Evolutionary conservation across 2,888 invertebrate species (phyloP).

Genomic region (Odontocolon sp.): DNA sequence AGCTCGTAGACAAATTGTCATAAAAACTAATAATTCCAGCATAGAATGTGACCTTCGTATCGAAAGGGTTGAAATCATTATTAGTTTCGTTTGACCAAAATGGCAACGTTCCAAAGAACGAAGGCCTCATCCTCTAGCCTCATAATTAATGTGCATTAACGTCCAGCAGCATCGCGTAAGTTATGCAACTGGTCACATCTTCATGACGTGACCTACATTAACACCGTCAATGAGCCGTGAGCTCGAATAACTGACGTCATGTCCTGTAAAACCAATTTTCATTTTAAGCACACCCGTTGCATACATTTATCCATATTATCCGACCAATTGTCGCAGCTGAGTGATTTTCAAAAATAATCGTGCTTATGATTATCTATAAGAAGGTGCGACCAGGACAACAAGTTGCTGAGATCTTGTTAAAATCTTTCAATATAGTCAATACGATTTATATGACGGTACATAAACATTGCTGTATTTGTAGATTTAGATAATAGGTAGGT

Average conservation of each 20-base stretch:
- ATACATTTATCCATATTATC: constrained; percentile 20
- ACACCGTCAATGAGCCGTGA: constrained; percentile 51
- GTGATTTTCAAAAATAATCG: too few relatives aligned
- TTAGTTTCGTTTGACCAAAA: not conserved
- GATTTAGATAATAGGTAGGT: not conserved
- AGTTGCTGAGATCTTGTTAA: not conserved
- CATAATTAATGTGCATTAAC: constrained; percentile 56
- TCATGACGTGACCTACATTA: constrained; percentile 55
- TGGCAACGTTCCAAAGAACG: constrained; percentile 35
- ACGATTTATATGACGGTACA: not conserved
- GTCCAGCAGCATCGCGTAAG: constrained; percentile 28
- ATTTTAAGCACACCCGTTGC: constrained; percentile 19
- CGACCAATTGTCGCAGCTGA: not conserved
- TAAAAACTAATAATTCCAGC: not conserved
- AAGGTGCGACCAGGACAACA: not conserved
- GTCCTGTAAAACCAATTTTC: constrained; percentile 43
- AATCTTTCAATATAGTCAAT: not conserved
- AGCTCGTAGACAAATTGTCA: not conserved
- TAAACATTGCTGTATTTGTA: not conserved
- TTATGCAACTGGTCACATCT: constrained; percentile 50
- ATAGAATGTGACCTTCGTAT: not conserved
- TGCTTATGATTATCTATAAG: too few relatives aligned
- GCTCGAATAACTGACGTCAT: constrained; percentile 42
- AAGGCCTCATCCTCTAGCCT: constrained; percentile 32
- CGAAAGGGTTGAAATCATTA: not conserved